Percentiles rank a stretch among this genome's conserved stretches.
Conservation (phyloP, 2,888 invertebrate genomes). For the Nomada fucata region DNA sequence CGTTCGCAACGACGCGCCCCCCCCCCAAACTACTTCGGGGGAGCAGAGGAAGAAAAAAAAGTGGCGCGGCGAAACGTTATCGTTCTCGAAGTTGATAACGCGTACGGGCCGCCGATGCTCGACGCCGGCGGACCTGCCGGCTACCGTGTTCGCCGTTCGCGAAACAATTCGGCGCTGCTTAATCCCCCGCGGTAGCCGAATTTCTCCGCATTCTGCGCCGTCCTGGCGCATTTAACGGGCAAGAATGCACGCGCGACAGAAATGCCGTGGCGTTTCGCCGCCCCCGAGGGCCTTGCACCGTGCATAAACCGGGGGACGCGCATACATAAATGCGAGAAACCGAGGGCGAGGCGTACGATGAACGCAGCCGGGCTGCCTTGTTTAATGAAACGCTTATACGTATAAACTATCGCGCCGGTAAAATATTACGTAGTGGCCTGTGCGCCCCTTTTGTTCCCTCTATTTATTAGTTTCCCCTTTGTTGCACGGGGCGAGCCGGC, state of each 20-base stretch:
- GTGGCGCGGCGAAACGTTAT: slow-evolving; percentile 31
- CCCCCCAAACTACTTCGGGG: slow-evolving; percentile 41
- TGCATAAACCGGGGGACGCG: slow-evolving; percentile 35
- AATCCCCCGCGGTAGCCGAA: slow-evolving; percentile 51
- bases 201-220: slow-evolving; percentile 50
- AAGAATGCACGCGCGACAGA: slow-evolving; percentile 62
- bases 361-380: not conserved
- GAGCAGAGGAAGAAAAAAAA: slow-evolving; percentile 16
- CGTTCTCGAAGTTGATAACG: slow-evolving; percentile 49
- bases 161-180: slow-evolving; percentile 61
- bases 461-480: slow-evolving; percentile 13
- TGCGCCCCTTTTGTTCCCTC: not conserved
- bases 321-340: slow-evolving; percentile 13
- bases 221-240: slow-evolving; percentile 54
- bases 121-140: too few species aligned
- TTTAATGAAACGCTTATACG: slow-evolving; percentile 20
- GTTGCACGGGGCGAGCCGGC: not conserved
- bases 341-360: slow-evolving; percentile 2
- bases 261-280: slow-evolving; percentile 36
- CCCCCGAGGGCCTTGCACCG: slow-evolving; percentile 25
- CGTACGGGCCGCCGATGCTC: slow-evolving; percentile 1
- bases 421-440: not conserved
- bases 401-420: not conserved
- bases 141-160: slow-evolving; percentile 47
- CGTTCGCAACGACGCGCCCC: slow-evolving; percentile 27